These are phyloP conservation scores for Aricia agestis DNA, from an alignment of 1,140 invertebrate species.

Conservation along the genomic window DNA sequence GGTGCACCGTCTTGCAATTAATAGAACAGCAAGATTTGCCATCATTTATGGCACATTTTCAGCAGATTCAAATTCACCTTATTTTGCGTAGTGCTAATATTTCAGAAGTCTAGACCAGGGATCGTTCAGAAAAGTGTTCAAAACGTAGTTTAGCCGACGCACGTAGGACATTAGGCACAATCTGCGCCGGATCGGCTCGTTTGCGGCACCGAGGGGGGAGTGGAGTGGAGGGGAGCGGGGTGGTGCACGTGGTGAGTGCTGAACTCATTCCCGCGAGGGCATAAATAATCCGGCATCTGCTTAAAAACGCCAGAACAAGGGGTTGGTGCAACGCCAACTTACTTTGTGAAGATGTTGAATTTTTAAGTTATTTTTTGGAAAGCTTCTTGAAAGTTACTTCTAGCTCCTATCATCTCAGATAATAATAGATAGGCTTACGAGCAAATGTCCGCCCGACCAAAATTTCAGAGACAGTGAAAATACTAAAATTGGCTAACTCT, in stretches of 20 bases:
- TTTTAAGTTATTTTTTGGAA: background rate
- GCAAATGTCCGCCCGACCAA: no score
- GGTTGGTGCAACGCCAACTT: background rate
- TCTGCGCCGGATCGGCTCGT: background rate
- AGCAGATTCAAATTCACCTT: no score
- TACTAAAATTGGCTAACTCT: no score
- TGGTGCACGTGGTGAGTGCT: background rate
- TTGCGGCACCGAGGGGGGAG: background rate
- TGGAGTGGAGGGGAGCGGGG: no score
- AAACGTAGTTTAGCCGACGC: background rate
- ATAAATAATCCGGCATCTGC: background rate
- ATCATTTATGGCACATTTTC: no score
- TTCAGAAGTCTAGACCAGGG: no score
- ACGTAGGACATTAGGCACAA: background rate
- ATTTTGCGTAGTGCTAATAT: no score
- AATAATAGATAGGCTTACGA: no score
- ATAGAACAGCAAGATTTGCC: no score
- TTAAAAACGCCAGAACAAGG: background rate
- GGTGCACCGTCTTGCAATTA: no score
- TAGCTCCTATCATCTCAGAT: background rate
- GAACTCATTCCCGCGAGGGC: background rate
- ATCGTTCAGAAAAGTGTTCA: background rate
- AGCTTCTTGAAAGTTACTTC: background rate
- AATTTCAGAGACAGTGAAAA: no score
- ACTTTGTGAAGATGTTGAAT: background rate